A percentile compares a stretch with the other conserved stretches of the same genome.
These are phyloP conservation scores for Monoplex corrugatus DNA, from an alignment of 2,888 invertebrate genomes.

Conservation along the genomic window DNA sequence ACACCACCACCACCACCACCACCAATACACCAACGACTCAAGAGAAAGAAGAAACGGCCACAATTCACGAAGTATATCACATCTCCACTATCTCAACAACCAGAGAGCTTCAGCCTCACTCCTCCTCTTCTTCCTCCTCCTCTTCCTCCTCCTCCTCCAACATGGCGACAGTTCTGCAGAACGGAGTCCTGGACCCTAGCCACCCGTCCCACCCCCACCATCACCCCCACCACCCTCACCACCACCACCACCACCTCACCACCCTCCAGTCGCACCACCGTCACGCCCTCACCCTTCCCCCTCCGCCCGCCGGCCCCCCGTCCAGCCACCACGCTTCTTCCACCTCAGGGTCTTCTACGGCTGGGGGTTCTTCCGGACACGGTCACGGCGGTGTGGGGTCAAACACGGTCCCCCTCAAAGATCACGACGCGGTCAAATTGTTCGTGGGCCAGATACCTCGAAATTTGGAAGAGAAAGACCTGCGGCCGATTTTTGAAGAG, in stretches of 20 bases:
- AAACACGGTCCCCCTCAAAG: conserved; percentile 83
- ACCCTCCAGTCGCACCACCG: conserved; percentile 43
- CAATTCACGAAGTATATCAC: conserved; percentile 46
- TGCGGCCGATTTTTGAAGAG: conserved; percentile 94
- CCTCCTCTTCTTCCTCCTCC: neutral
- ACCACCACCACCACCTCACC: conserved; percentile 49
- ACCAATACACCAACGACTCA: neutral
- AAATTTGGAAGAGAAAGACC: conserved; percentile 92
- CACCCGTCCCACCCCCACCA: conserved; percentile 50
- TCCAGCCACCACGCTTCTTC: conserved; percentile 44
- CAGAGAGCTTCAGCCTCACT: conserved; percentile 16
- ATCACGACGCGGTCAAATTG: conserved; percentile 88
- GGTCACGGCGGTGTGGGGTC: too few relatives aligned
- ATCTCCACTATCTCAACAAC: conserved; percentile 37
- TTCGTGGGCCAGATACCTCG: conserved; percentile 97
- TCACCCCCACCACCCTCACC: conserved; percentile 45
- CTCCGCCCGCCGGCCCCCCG: conserved; percentile 41
- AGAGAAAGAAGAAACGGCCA: neutral
- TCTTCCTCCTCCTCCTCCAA: conserved; percentile 32
- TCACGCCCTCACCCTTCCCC: conserved; percentile 36
- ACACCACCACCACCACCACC: neutral
- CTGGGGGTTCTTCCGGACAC: conserved; percentile 38
- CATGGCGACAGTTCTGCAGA: conserved; percentile 54
- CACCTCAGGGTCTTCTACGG: conserved; percentile 18
- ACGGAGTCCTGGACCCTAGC: conserved; percentile 48